Conservation (phyloP, 2,113 vertebrate species). For the Macroglossus sobrinus region DNA sequence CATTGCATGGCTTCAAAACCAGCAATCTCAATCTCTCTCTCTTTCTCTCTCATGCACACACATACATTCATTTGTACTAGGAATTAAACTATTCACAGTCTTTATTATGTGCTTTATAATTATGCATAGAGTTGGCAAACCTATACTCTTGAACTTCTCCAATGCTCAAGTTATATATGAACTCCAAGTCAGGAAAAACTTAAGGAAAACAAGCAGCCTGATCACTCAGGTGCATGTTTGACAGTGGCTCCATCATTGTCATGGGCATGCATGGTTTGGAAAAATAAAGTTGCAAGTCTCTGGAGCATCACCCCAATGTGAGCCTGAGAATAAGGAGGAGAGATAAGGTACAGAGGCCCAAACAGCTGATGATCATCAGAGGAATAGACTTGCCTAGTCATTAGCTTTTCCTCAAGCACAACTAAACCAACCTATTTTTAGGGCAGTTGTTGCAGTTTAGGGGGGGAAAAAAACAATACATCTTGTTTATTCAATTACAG, state of each 20-base stretch:
- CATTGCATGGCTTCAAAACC: not conserved
- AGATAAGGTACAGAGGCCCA: not conserved
- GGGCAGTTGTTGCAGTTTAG: not conserved
- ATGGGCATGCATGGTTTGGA: not conserved
- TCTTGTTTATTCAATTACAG: constrained; percentile 10
- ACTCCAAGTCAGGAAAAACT: not conserved
- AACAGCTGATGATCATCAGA: not conserved
- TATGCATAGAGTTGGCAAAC: not conserved
- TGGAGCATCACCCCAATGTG: not conserved
- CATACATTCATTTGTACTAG: not conserved
- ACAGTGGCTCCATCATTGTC: not conserved
- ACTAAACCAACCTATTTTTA: not conserved
- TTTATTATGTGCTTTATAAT: not conserved
- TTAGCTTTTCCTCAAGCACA: not conserved
- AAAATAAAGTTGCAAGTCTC: not conserved
- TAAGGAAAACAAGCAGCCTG: not conserved
- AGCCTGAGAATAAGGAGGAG: not conserved
- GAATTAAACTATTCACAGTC: not conserved
- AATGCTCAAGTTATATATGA: not conserved
- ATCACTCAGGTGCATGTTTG: not conserved
- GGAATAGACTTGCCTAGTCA: not conserved
- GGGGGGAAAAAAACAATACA: not conserved
- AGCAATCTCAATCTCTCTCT: not conserved
- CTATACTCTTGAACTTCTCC: not conserved
- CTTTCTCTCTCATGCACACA: too few relatives aligned